Percentiles rank a stretch among this genome's conserved stretches.
Conservation (phyloP, 2,113 vertebrate species). For the Cyprinodon tularosa region DNA sequence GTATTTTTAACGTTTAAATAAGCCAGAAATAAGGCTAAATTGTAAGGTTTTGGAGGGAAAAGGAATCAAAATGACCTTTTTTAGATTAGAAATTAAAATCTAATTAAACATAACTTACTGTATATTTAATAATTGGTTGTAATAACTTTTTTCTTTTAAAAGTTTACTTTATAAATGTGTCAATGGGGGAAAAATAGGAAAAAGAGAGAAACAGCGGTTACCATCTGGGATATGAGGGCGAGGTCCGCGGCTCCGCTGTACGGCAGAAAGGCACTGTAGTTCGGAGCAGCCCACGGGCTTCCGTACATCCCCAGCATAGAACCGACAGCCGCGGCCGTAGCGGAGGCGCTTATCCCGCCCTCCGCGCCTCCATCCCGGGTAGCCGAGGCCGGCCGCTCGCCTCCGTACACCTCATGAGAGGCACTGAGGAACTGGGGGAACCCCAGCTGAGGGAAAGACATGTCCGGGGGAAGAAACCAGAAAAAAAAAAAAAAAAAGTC, state of each 20-base stretch:
- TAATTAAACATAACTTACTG: background rate
- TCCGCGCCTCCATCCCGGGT: slow-evolving; percentile 85
- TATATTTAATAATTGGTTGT: background rate
- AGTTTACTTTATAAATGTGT: background rate
- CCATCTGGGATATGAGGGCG: slow-evolving; percentile 96
- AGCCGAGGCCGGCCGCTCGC: slow-evolving; percentile 86
- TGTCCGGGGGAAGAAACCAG: slow-evolving; percentile 72
- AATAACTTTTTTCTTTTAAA: background rate
- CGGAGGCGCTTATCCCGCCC: slow-evolving; percentile 83
- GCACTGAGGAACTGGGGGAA: slow-evolving; percentile 92
- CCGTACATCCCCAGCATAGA: slow-evolving; percentile 96
- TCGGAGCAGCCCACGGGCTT: slow-evolving; percentile 89
- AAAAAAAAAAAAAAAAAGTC: slow-evolving; percentile 37
- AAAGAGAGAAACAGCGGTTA: slow-evolving; percentile 74
- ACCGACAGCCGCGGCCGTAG: slow-evolving; percentile 87
- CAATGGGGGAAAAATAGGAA: background rate
- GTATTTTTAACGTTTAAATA: too few species aligned
- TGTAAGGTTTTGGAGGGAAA: too few species aligned
- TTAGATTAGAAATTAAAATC: too few species aligned
- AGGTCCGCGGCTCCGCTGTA: slow-evolving; percentile 91
- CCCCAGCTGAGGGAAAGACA: slow-evolving; percentile 96
- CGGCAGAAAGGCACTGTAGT: slow-evolving; percentile 95
- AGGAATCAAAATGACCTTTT: background rate
- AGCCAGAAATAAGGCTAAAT: too few species aligned
- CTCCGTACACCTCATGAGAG: slow-evolving; percentile 87